Percentiles rank a stretch among this genome's conserved stretches.
Conservation (phyloP, 2,797 vertebrate genomes). For the Chiloscyllium punctatum region DNA sequence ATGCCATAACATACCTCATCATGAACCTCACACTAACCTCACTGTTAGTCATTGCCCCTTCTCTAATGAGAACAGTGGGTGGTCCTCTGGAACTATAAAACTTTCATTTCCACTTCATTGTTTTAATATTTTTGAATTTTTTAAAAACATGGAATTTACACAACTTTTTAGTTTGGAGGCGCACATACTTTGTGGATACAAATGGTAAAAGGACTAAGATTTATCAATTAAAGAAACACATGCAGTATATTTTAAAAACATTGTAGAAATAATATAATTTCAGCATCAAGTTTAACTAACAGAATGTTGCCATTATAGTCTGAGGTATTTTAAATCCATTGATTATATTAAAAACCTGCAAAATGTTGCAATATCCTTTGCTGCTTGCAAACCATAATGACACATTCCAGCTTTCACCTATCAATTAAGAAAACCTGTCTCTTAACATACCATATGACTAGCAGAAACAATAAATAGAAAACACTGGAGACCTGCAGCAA, state of each 20-base stretch:
- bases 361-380: neutral
- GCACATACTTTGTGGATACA: neutral
- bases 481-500: neutral
- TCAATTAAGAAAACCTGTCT: neutral
- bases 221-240: neutral
- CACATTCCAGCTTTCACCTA: neutral
- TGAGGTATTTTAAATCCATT: neutral
- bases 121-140: too few relatives aligned
- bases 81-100: too few relatives aligned
- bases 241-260: neutral
- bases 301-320: neutral
- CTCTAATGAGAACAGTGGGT: too few relatives aligned
- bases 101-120: too few relatives aligned
- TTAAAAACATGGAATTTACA: neutral
- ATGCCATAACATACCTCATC: too few relatives aligned
- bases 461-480: neutral
- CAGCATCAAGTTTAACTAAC: neutral
- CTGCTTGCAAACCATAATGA: neutral
- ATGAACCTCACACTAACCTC: too few relatives aligned
- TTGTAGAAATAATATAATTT: neutral
- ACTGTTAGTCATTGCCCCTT: too few relatives aligned
- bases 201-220: neutral
- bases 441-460: neutral
- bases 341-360: neutral
- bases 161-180: neutral